Evolutionary conservation across 2,888 invertebrate species (phyloP).

Genomic region (Proisotoma minuta): DNA sequence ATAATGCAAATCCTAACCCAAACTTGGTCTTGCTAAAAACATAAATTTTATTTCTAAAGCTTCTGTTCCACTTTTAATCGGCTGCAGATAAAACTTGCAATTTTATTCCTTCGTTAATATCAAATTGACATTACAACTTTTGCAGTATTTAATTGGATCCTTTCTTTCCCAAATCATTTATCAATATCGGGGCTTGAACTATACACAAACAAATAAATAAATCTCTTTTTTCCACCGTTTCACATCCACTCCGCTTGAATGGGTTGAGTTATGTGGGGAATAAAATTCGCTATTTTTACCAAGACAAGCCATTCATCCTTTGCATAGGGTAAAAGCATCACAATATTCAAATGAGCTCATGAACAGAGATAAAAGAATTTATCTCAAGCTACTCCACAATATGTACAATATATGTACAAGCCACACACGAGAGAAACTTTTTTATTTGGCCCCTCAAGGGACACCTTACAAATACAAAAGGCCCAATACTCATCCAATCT

Average conservation of each 20-base stretch:
- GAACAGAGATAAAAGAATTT: constrained; percentile 7
- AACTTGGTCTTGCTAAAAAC: too few species aligned
- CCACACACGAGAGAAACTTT: too few species aligned
- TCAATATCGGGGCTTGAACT: not conserved
- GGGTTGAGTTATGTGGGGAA: not conserved
- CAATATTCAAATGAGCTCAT: constrained; percentile 15
- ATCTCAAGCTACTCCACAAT: not conserved
- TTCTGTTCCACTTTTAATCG: too few species aligned
- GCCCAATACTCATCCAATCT: not conserved
- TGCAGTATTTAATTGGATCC: constrained; percentile 11
- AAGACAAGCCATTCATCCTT: constrained; percentile 6
- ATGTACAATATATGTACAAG: constrained; percentile 1
- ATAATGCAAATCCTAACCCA: too few species aligned
- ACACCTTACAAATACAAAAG: constrained; percentile 15
- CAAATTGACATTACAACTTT: constrained; percentile 9
- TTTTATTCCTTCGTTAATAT: too few species aligned
- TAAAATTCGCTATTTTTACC: not conserved
- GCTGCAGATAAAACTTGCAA: too few species aligned
- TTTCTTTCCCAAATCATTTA: not conserved
- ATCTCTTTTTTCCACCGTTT: not conserved
- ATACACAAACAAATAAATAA: not conserved
- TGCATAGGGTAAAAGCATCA: not conserved
- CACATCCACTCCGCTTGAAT: not conserved
- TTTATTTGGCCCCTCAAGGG: constrained; percentile 9
- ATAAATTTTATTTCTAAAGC: too few species aligned